Percentiles rank a stretch among this genome's conserved stretches.
phyloP scores from a whole-genome alignment of 2,888 invertebrate species.

The Cactoblastis cactorum region DNA sequence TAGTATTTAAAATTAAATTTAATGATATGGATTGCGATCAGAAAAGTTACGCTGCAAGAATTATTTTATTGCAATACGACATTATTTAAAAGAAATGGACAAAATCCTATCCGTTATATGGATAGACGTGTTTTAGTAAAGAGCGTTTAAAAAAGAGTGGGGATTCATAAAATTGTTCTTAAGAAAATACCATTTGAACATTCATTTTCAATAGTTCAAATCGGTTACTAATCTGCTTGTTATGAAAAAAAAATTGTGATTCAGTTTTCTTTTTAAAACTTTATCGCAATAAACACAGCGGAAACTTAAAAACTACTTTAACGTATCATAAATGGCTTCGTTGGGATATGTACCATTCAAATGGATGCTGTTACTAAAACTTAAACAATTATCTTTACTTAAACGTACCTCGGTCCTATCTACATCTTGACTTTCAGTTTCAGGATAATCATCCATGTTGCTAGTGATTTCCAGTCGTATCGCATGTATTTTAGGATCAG shows the following conservation, averaged over 20 bases:
- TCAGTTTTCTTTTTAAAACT: not conserved
- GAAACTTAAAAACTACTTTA: slow-evolving; percentile 51
- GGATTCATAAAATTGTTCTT: too few relatives aligned
- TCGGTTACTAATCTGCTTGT: not conserved
- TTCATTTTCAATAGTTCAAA: not conserved
- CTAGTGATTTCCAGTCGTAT: slow-evolving; percentile 75
- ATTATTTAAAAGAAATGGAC: too few relatives aligned
- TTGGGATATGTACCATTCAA: slow-evolving; percentile 77
- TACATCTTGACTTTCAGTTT: slow-evolving; percentile 44
- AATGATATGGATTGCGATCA: too few relatives aligned
- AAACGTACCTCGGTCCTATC: slow-evolving; percentile 56
- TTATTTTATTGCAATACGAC: too few relatives aligned
- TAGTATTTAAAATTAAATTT: not conserved
- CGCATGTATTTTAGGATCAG: slow-evolving; percentile 66
- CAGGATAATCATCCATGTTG: slow-evolving; percentile 68
- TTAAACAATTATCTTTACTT: slow-evolving; percentile 67
- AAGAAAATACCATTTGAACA: not conserved
- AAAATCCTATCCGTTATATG: too few relatives aligned
- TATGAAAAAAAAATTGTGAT: too few relatives aligned
- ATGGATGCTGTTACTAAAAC: slow-evolving; percentile 76
- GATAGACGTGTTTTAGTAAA: too few relatives aligned
- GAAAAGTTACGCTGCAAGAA: too few relatives aligned
- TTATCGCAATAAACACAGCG: not conserved
- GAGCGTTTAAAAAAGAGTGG: too few relatives aligned
- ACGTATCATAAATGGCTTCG: slow-evolving; percentile 77